A percentile compares a stretch with the other conserved stretches of the same genome.
phyloP scores from a whole-genome alignment of 2,888 invertebrate species.

The Malacosoma neustria region DNA sequence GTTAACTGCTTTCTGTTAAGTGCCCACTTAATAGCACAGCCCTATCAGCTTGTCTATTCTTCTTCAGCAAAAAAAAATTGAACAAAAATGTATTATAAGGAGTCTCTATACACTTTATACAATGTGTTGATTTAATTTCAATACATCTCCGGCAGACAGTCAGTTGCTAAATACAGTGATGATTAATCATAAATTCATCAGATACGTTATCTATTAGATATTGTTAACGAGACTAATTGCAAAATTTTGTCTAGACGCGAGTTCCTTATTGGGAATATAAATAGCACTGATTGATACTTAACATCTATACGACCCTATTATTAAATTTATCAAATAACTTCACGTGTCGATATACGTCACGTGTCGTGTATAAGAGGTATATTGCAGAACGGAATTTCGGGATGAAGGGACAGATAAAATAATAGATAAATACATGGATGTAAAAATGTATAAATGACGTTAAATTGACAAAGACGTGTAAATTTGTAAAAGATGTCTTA shows the following conservation, averaged over 20 bases:
- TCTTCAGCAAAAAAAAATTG: too few relatives aligned
- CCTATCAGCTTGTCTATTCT: too few relatives aligned
- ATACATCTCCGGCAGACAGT: not conserved
- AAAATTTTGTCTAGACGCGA: not conserved
- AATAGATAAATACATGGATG: too few relatives aligned
- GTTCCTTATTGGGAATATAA: not conserved
- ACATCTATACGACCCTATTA: constrained; percentile 6
- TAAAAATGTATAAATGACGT: too few relatives aligned
- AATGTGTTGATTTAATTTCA: not conserved
- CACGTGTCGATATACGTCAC: too few relatives aligned
- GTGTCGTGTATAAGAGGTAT: not conserved
- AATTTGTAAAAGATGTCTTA: too few relatives aligned
- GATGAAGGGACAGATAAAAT: too few relatives aligned
- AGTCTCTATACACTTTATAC: too few relatives aligned
- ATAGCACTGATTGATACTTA: constrained; percentile 12
- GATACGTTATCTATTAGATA: not conserved
- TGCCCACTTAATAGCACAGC: too few relatives aligned
- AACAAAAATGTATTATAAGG: too few relatives aligned
- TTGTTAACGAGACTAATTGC: not conserved
- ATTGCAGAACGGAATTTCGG: not conserved
- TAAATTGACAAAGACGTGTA: too few relatives aligned
- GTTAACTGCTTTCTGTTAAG: too few relatives aligned
- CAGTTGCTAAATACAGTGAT: not conserved
- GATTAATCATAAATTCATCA: not conserved
- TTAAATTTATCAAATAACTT: not conserved